Percentiles rank a stretch among this genome's conserved stretches.
Conservation (phyloP, 1,140 invertebrate species). For the Colletes latitarsis region DNA sequence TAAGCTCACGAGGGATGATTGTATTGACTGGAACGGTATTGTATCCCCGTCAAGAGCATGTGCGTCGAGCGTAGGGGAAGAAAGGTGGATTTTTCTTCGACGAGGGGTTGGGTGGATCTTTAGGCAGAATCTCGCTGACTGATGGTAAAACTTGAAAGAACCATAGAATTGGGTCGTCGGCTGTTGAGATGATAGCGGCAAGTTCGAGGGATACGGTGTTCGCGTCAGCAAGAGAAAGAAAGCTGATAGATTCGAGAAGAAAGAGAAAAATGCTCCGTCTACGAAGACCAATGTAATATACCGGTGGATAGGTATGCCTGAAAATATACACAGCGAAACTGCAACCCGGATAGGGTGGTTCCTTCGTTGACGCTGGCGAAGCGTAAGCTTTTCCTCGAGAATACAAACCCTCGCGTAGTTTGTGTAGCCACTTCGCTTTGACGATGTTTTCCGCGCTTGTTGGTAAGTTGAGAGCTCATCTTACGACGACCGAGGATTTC, state of each 20-base stretch:
- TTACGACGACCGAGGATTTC: constrained; percentile 4
- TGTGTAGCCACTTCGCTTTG: not conserved
- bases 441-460: constrained; percentile 27
- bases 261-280: constrained; percentile 40
- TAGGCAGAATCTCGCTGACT: constrained; percentile 58
- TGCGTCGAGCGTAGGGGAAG: constrained; percentile 26
- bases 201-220: constrained; percentile 29
- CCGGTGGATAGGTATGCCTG: constrained; percentile 43
- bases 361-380: constrained; percentile 23
- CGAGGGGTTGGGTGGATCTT: constrained; percentile 9
- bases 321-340: constrained; percentile 39
- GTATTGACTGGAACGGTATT: constrained; percentile 52
- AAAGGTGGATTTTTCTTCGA: constrained; percentile 8
- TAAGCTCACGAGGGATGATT: constrained; percentile 51
- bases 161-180: constrained; percentile 64
- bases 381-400: constrained; percentile 10
- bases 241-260: constrained; percentile 22
- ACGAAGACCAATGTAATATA: constrained; percentile 61
- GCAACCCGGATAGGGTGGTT: constrained; percentile 33
- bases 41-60: constrained; percentile 55
- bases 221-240: not conserved
- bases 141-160: constrained; percentile 65
- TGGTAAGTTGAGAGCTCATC: constrained; percentile 24
- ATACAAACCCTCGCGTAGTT: constrained; percentile 2
- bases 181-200: constrained; percentile 4